A percentile compares a stretch with the other conserved stretches of the same genome.
phyloP scores from a whole-genome alignment of 1,140 invertebrate species.

The Drosophila bipectinata region DNA sequence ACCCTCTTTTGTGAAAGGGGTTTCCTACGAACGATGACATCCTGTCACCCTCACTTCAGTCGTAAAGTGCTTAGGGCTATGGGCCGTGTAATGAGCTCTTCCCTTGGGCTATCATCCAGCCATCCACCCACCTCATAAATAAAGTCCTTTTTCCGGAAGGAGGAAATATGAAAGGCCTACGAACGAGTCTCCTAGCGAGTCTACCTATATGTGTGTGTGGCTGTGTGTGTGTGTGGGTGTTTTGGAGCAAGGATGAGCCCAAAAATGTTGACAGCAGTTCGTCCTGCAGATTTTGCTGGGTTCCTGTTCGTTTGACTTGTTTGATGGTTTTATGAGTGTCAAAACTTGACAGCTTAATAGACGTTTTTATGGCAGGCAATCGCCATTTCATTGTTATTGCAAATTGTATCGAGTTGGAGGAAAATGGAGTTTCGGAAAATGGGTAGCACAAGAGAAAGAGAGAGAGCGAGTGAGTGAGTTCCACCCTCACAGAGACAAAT shows the following conservation, averaged over 20 bases:
- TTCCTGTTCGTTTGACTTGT: slow-evolving; percentile 78
- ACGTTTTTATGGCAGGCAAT: slow-evolving; percentile 65
- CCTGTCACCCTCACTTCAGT: slow-evolving; percentile 6
- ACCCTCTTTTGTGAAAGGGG: not conserved
- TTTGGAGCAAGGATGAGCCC: slow-evolving; percentile 51
- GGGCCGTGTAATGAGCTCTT: slow-evolving; percentile 11
- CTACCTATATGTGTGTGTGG: slow-evolving; percentile 15
- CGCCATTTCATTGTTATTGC: slow-evolving; percentile 62
- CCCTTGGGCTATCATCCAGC: slow-evolving; percentile 11
- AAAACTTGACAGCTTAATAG: slow-evolving; percentile 76
- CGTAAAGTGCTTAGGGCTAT: slow-evolving; percentile 17
- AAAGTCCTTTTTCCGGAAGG: slow-evolving; percentile 9
- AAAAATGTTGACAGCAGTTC: slow-evolving; percentile 62
- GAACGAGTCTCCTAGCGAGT: slow-evolving; percentile 25
- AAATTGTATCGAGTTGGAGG: not conserved
- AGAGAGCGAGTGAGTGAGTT: not conserved
- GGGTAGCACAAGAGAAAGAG: not conserved
- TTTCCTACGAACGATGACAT: slow-evolving; percentile 5
- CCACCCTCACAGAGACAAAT: slow-evolving; percentile 9
- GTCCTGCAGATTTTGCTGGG: slow-evolving; percentile 56
- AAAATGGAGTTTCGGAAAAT: slow-evolving; percentile 7
- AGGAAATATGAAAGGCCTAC: slow-evolving; percentile 26
- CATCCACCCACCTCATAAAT: slow-evolving; percentile 20
- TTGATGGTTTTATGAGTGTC: slow-evolving; percentile 82
- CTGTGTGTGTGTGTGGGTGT: slow-evolving; percentile 18